Conservation (phyloP, 2,113 vertebrate species). For the Microcebus tavaratra region DNA sequence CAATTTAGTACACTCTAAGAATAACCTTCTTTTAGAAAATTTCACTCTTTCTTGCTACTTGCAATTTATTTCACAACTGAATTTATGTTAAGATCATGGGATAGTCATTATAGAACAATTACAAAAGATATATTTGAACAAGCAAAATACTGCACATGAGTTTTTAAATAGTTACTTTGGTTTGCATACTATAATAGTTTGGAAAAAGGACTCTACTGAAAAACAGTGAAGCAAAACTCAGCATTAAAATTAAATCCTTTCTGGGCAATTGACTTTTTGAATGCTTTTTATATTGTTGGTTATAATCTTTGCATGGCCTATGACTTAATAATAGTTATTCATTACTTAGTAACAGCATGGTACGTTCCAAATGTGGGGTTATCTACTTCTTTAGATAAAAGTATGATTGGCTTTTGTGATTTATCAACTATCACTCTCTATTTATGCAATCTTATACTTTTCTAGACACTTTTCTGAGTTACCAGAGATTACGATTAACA, state of each 20-base stretch:
- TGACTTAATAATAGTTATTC: background rate
- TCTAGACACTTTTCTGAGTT: background rate
- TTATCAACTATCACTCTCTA: background rate
- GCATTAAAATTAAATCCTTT: background rate
- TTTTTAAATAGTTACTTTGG: background rate
- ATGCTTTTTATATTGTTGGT: background rate
- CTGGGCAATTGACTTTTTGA: background rate
- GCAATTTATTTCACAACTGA: background rate
- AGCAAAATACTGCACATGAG: background rate
- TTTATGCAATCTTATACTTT: background rate
- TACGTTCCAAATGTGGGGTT: background rate
- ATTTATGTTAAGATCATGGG: background rate
- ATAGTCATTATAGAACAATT: background rate
- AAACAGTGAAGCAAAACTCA: slow-evolving; percentile 12
- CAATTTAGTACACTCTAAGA: background rate
- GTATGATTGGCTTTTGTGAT: background rate
- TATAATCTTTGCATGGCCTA: background rate
- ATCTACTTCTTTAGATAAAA: background rate
- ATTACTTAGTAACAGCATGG: background rate
- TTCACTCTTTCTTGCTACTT: background rate
- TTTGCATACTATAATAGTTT: background rate
- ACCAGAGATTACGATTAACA: background rate
- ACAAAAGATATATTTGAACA: background rate
- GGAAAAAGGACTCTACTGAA: background rate
- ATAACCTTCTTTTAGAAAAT: background rate